These are phyloP conservation scores for Sipha maydis DNA, from an alignment of 2,888 invertebrate species.

Conservation along the genomic window DNA sequence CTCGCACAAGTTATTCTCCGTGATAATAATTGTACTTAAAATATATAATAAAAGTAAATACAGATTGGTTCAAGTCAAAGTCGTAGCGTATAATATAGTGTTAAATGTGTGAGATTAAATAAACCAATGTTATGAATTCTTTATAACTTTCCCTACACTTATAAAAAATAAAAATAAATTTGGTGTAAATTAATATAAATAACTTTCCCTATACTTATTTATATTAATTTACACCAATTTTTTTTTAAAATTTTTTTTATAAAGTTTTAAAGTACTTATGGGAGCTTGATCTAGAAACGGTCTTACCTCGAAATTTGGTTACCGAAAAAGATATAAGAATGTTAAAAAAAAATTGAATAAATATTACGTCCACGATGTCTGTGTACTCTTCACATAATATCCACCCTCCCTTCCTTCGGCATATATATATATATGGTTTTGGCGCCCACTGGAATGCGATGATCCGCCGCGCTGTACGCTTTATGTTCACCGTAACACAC, in stretches of 20 bases:
- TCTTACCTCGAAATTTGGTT: not conserved
- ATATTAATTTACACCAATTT: too few relatives aligned
- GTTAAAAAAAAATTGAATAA: not conserved
- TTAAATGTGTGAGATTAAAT: not conserved
- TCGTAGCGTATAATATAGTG: not conserved
- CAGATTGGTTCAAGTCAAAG: not conserved
- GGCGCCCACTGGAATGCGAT: conserved; percentile 58
- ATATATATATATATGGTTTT: conserved; percentile 20
- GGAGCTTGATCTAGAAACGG: not conserved
- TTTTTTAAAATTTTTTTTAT: too few relatives aligned
- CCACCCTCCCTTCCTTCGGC: not conserved
- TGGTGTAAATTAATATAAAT: too few relatives aligned
- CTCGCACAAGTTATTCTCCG: not conserved
- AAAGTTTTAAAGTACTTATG: conserved; percentile 36
- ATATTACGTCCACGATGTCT: not conserved
- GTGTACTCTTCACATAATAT: not conserved
- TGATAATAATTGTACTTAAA: not conserved
- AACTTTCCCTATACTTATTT: too few relatives aligned
- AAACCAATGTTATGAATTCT: not conserved
- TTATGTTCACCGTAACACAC: conserved; percentile 13
- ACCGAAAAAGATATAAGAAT: not conserved
- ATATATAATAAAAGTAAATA: not conserved
- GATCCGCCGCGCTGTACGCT: conserved; percentile 7
- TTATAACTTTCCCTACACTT: not conserved
- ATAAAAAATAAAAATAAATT: too few relatives aligned